phyloP scores from a whole-genome alignment of 2,888 invertebrate species.

The Trichacis sp. region DNA sequence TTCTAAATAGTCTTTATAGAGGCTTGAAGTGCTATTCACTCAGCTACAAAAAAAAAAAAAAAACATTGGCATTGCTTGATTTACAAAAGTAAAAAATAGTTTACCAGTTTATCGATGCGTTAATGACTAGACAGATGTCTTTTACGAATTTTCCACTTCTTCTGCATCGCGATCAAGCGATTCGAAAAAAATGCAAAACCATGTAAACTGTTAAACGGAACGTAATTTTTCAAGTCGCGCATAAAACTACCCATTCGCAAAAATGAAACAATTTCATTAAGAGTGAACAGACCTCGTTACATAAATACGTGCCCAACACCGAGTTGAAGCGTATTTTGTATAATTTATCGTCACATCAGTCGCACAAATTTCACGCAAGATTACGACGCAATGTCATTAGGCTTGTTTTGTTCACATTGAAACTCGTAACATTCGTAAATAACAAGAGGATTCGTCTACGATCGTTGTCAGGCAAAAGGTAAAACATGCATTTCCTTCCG shows the following conservation, averaged over 20 bases:
- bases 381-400: constrained; percentile 27
- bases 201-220: no score
- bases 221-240: no score
- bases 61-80: no score
- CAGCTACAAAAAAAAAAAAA: neutral
- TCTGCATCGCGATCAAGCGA: neutral
- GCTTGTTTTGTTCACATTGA: constrained; percentile 4
- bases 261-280: neutral
- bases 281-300: neutral
- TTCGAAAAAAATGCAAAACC: neutral
- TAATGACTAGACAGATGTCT: constrained; percentile 2
- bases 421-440: constrained; percentile 18
- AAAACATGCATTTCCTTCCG: constrained; percentile 17
- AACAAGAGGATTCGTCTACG: constrained; percentile 22
- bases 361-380: constrained; percentile 28
- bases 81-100: constrained; percentile 6
- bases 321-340: constrained; percentile 12
- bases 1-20: neutral
- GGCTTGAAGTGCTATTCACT: constrained; percentile 2
- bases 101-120: constrained; percentile 4
- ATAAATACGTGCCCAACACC: neutral
- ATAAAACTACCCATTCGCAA: no score
- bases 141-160: neutral
- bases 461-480: constrained; percentile 20
- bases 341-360: constrained; percentile 24